These are phyloP conservation scores for Odontomachus brunneus DNA, from an alignment of 1,140 invertebrate genomes.

Conservation along the genomic window DNA sequence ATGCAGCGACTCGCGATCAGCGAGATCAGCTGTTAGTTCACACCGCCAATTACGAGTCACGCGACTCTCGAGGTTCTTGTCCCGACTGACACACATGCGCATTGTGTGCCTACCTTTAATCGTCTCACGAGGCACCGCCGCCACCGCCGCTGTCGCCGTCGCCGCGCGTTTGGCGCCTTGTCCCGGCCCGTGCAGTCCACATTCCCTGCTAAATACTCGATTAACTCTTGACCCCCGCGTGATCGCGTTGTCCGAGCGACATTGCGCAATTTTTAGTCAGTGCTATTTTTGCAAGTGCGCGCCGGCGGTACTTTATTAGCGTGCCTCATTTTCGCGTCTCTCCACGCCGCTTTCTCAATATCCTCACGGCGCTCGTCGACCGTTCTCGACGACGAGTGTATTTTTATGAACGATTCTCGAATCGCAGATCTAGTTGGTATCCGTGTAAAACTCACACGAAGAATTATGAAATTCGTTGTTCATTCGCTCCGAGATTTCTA, in stretches of 20 bases:
- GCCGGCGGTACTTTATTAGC: slow-evolving; percentile 41
- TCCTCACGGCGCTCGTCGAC: not conserved
- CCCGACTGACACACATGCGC: slow-evolving; percentile 60
- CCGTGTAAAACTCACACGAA: no score
- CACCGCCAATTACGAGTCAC: slow-evolving; percentile 66
- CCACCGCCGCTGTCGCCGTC: no score
- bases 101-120: slow-evolving; percentile 57
- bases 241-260: slow-evolving; percentile 43
- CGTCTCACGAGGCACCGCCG: slow-evolving; percentile 18
- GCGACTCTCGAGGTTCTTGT: slow-evolving; percentile 69
- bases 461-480: no score
- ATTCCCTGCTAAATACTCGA: slow-evolving; percentile 54
- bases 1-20: slow-evolving; percentile 30
- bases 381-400: not conserved
- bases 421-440: no score
- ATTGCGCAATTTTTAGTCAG: slow-evolving; percentile 44
- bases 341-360: not conserved
- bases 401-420: not conserved
- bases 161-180: slow-evolving; percentile 29
- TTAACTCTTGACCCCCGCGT: slow-evolving; percentile 52
- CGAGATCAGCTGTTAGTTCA: slow-evolving; percentile 72
- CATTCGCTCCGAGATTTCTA: no score
- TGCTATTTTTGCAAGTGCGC: slow-evolving; percentile 43
- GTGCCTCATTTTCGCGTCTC: slow-evolving; percentile 2
- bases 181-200: slow-evolving; percentile 29